A percentile compares a stretch with the other conserved stretches of the same genome.
Conservation (phyloP, 2,113 vertebrate species). For the Melozone crissalis region DNA sequence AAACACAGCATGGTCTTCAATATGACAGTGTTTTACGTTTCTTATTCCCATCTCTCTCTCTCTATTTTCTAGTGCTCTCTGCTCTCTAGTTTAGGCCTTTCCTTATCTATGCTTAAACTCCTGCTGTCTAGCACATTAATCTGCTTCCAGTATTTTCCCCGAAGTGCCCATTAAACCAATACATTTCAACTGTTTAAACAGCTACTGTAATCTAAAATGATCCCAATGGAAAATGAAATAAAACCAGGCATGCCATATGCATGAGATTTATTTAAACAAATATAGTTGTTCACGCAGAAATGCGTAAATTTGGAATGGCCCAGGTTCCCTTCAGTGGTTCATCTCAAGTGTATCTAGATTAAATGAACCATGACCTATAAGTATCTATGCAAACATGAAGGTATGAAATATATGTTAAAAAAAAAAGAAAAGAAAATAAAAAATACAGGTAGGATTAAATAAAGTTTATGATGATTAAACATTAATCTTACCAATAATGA, state of each 20-base stretch:
- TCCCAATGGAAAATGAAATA: slow-evolving; percentile 18
- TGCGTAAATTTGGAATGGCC: background rate
- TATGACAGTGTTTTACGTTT: background rate
- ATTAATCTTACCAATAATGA: background rate
- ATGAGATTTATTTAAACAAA: slow-evolving; percentile 17
- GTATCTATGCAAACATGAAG: background rate
- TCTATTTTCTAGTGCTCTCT: background rate
- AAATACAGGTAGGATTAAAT: background rate
- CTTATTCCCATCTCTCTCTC: background rate
- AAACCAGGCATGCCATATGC: background rate
- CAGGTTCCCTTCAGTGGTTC: background rate
- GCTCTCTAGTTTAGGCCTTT: background rate
- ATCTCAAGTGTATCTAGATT: background rate
- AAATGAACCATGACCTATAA: background rate
- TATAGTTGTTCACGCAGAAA: background rate
- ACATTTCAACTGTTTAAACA: slow-evolving; percentile 33
- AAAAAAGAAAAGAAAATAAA: background rate
- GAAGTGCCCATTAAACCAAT: background rate
- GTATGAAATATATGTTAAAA: background rate
- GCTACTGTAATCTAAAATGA: slow-evolving; percentile 23
- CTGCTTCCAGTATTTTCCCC: background rate
- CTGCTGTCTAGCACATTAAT: background rate
- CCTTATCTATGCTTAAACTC: background rate
- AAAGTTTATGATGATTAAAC: background rate
- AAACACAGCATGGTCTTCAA: background rate